These are phyloP conservation scores for Spinibarbus caldwelli DNA, from an alignment of 2,797 vertebrate genomes.

Conservation along the genomic window DNA sequence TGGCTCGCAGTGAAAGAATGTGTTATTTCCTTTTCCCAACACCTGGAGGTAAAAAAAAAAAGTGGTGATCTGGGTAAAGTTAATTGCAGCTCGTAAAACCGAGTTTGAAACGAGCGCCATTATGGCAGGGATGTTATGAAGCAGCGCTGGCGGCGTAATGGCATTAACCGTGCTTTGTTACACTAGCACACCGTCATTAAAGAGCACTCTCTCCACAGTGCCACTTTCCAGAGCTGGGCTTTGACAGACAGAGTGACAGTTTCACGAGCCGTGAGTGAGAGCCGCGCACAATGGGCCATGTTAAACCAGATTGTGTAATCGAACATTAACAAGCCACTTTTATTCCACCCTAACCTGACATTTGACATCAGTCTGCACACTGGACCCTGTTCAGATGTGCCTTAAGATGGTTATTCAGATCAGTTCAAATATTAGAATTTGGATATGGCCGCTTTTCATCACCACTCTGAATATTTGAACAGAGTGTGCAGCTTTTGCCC, in stretches of 20 bases:
- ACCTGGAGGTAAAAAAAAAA: slow-evolving; percentile 24
- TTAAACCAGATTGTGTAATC: slow-evolving; percentile 41
- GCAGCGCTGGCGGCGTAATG: slow-evolving; percentile 44
- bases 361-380: slow-evolving; percentile 23
- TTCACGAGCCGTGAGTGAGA: slow-evolving; percentile 46
- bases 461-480: slow-evolving; percentile 27
- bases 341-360: slow-evolving; percentile 13
- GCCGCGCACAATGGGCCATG: slow-evolving; percentile 37
- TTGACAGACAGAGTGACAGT: slow-evolving; percentile 51
- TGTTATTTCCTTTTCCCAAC: slow-evolving; percentile 39
- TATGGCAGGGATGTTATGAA: slow-evolving; percentile 39
- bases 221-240: slow-evolving; percentile 11
- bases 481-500: slow-evolving; percentile 28
- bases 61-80: slow-evolving; percentile 32
- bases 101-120: slow-evolving; percentile 43
- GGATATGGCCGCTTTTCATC: slow-evolving; percentile 8
- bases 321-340: slow-evolving; percentile 40
- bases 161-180: slow-evolving; percentile 54
- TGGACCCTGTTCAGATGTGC: slow-evolving; percentile 1
- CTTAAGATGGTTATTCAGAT: slow-evolving; percentile 18
- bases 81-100: slow-evolving; percentile 53
- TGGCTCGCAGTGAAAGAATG: not conserved
- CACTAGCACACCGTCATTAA: slow-evolving; percentile 55
- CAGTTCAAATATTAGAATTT: slow-evolving; percentile 32
- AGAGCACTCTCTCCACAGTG: slow-evolving; percentile 42